Evolutionary conservation across 1,140 invertebrate genomes (phyloP).

Genomic region (Drosophila parabipectinata): DNA sequence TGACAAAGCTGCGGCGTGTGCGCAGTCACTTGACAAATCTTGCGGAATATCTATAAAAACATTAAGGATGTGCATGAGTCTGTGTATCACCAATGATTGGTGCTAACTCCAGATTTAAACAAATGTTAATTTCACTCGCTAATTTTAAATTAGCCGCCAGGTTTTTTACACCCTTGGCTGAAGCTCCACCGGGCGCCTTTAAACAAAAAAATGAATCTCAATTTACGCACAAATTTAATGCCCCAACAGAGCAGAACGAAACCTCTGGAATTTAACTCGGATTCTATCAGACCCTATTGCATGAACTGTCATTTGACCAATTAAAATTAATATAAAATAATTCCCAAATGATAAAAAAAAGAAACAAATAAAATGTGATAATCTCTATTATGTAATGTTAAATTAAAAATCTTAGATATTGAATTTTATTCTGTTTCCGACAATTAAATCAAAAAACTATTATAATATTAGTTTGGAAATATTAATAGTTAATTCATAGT

Average conservation of each 20-base stretch:
- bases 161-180: conserved; percentile 58
- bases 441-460: not conserved
- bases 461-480: not conserved
- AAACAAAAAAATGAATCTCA: conserved; percentile 38
- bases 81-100: conserved; percentile 39
- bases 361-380: not conserved
- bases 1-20: conserved; percentile 43
- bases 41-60: conserved; percentile 29
- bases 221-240: conserved; percentile 49
- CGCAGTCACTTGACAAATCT: conserved; percentile 50
- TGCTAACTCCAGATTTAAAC: conserved; percentile 60
- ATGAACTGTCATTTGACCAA: conserved; percentile 29
- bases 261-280: conserved; percentile 18
- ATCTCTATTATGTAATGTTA: conserved; percentile 1
- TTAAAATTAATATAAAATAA: conserved; percentile 44
- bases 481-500: too few relatives aligned
- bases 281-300: conserved; percentile 11
- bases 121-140: conserved; percentile 64
- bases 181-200: conserved; percentile 6
- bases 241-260: conserved; percentile 51
- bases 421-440: not conserved
- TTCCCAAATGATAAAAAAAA: not conserved
- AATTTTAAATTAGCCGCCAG: conserved; percentile 59
- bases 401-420: conserved; percentile 1
- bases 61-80: conserved; percentile 18